Conservation (phyloP, 1,140 invertebrate species). For the Aphis craccivora region DNA sequence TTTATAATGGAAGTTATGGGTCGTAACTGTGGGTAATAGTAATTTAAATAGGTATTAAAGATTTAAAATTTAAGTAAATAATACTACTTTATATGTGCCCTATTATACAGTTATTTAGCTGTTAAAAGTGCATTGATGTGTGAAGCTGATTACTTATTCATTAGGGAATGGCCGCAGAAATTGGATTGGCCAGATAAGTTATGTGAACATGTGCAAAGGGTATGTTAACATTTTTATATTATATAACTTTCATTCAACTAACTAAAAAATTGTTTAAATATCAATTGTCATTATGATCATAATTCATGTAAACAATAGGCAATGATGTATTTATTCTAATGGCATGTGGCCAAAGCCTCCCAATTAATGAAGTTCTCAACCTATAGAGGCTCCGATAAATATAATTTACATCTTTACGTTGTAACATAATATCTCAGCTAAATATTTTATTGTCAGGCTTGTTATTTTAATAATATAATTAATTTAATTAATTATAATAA, state of each 20-base stretch:
- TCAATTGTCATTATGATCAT: neutral
- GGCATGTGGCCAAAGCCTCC: no score
- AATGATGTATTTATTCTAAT: no score
- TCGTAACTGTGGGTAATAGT: constrained; percentile 68
- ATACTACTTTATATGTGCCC: neutral
- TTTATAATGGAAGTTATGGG: constrained; percentile 75
- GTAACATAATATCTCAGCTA: no score
- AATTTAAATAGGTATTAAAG: neutral
- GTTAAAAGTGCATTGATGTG: constrained; percentile 86
- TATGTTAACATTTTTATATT: neutral
- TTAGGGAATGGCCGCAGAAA: constrained; percentile 92
- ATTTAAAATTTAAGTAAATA: neutral
- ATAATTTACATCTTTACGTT: no score
- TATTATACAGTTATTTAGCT: constrained; percentile 80
- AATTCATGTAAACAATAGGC: no score
- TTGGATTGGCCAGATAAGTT: constrained; percentile 82
- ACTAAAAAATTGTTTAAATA: neutral
- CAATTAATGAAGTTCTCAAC: no score
- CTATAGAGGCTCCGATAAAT: no score
- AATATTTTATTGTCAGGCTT: no score
- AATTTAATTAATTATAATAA: no score
- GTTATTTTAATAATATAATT: no score
- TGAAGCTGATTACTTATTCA: constrained; percentile 94
- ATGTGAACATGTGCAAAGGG: constrained; percentile 75
- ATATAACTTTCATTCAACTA: neutral